phyloP scores from a whole-genome alignment of 2,888 invertebrate genomes.

The Ophion obscuratus region DNA sequence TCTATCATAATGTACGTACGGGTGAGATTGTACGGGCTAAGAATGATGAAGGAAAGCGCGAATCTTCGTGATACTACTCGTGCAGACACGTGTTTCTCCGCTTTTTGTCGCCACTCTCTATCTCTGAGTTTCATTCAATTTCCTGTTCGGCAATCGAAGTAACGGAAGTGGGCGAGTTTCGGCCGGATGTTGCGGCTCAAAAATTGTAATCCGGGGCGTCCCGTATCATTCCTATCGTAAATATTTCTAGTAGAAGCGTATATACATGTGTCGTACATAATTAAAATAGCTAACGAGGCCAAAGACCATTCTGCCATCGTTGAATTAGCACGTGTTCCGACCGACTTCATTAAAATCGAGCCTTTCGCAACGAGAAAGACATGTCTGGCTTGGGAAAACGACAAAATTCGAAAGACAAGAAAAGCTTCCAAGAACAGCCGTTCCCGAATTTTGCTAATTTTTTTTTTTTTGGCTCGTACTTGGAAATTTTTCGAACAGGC shows the following conservation, averaged over 20 bases:
- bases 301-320: slow-evolving; percentile 24
- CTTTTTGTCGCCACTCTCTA: slow-evolving; percentile 1
- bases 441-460: too few species aligned
- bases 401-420: too few species aligned
- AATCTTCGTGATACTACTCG: neutral
- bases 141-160: slow-evolving; percentile 27
- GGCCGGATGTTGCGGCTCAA: slow-evolving; percentile 72
- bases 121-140: neutral
- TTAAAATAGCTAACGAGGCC: slow-evolving; percentile 31
- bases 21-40: neutral
- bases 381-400: too few species aligned
- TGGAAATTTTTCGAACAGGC: too few species aligned
- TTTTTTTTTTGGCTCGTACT: too few species aligned
- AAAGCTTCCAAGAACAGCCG: too few species aligned
- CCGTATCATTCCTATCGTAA: slow-evolving; percentile 26
- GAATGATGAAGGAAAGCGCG: too few species aligned
- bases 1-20: too few species aligned
- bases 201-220: slow-evolving; percentile 70
- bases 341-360: slow-evolving; percentile 17
- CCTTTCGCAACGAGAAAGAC: too few species aligned
- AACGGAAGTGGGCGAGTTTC: slow-evolving; percentile 63
- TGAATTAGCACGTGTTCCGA: slow-evolving; percentile 47
- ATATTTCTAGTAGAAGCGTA: slow-evolving; percentile 10
- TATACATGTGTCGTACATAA: slow-evolving; percentile 25
- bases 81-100: neutral